Base-by-base conservation (phyloP, 1,140 invertebrate species). In the Drosophila nebulosa region DNA sequence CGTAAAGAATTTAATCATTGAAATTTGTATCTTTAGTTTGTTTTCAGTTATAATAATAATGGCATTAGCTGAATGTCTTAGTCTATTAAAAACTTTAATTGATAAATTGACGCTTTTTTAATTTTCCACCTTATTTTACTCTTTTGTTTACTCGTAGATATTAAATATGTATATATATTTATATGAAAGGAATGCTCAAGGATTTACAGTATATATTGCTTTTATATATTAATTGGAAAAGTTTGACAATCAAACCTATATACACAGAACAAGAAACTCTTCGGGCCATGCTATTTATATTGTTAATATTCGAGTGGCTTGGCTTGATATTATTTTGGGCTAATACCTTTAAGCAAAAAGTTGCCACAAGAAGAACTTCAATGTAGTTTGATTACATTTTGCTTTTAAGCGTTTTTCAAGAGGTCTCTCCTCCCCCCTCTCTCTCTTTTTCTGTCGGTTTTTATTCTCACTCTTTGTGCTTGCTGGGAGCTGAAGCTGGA, bases 301-400 rank as follows among this genome's bases (percentile, higher is more conserved):
- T 62, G 64, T 77, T 81, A 81, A 76, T 76, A 69, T 63, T 62
- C 60, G 65, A 69, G 52, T 74, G 76, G 76, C 36, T 67, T 61
- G 57, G 36, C 57, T 46, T 46, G 24, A 59, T 16, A 61, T 35
- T 18, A 24, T 32, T 32, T 32, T 0, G 7, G 63, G n/a, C 56
- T 12, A 30, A 12, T 36, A 18, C 21, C 64, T 70, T 42, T 21
- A 24, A 42, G 56, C 18, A 18, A 64, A 32, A 32, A 1, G 9
- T 80, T 68, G 73, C 57, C 61, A 51, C 39, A 64, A 30, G 55
- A 46, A 50, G 50, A 52, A 64, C 57, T 56, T 36, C 71, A 75
- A 75, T 58, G 64, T 55, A 78, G 70, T 79, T 53, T 80, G 79
- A 83, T 81, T 81, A 81, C 74, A 69, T 78, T 83, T 83, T 69